Percentiles rank a stretch among this genome's conserved stretches.
These are phyloP conservation scores for Drosophila atroscutellata DNA, from an alignment of 2,888 invertebrate genomes.

Conservation along the genomic window DNA sequence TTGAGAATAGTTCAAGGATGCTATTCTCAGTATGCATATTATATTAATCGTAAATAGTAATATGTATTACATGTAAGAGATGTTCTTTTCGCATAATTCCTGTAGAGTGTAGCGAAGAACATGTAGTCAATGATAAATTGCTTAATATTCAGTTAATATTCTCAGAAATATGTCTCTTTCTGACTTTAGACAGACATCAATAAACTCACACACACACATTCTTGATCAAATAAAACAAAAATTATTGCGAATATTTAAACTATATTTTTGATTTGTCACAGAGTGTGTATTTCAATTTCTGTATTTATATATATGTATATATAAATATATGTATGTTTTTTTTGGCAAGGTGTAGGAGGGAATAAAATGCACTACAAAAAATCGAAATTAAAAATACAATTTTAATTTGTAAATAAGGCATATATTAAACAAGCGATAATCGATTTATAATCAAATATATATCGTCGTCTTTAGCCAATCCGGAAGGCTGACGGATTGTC, in stretches of 20 bases:
- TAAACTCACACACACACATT: not conserved
- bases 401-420: constrained; percentile 7
- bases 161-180: constrained; percentile 1
- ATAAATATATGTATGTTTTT: not conserved
- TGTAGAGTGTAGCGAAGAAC: constrained; percentile 1
- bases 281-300: constrained; percentile 6
- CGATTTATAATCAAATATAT: constrained; percentile 3
- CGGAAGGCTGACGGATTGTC: constrained; percentile 7
- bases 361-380: constrained; percentile 40
- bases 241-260: constrained; percentile 4
- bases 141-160: constrained; percentile 35
- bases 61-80: constrained; percentile 36
- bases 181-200: not conserved
- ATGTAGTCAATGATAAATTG: constrained; percentile 35
- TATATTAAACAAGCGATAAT: constrained; percentile 7
- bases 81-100: constrained; percentile 14
- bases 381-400: constrained; percentile 3
- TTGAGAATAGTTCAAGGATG: constrained; percentile 40
- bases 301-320: constrained; percentile 7
- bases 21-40: constrained; percentile 22
- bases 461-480: not conserved
- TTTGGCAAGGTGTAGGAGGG: constrained; percentile 30
- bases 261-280: constrained; percentile 46
- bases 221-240: constrained; percentile 12
- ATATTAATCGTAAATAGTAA: constrained; percentile 39